These are phyloP conservation scores for Peucedramus taeniatus DNA, from an alignment of 2,113 vertebrate genomes.

Conservation along the genomic window DNA sequence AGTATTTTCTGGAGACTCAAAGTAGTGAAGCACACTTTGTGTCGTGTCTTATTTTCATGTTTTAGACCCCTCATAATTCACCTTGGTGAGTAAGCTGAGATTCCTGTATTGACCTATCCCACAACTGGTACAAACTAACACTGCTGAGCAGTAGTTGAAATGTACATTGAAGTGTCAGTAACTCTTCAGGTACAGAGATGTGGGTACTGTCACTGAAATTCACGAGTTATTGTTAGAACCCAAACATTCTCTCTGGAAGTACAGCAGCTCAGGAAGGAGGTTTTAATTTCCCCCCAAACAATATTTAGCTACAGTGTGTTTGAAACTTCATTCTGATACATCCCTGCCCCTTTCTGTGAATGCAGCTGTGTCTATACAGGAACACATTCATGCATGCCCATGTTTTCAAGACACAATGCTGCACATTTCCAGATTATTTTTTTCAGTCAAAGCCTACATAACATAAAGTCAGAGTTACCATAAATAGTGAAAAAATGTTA, in stretches of 20 bases:
- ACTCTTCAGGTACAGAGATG: neutral
- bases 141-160: neutral
- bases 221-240: neutral
- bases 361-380: fast-evolving
- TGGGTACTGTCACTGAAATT: neutral
- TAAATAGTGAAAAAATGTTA: neutral
- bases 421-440: neutral
- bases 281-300: neutral
- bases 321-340: neutral
- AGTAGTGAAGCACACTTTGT: neutral
- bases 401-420: neutral
- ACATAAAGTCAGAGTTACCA: neutral
- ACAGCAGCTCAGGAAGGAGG: neutral
- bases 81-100: neutral
- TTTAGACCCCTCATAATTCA: neutral
- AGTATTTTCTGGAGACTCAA: neutral
- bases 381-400: fast-evolving
- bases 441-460: neutral
- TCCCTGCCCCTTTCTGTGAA: neutral
- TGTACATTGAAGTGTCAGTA: neutral
- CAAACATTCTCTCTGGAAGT: neutral
- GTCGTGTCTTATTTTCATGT: neutral
- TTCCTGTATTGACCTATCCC: neutral
- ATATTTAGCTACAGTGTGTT: neutral
- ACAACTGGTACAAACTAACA: neutral